Evolutionary conservation across 53 echinoderm and acorn worm species (phyloP), one percentile per base, ranked within the genome.

Genomic region (Hippasteria phrygiana): DNA sequence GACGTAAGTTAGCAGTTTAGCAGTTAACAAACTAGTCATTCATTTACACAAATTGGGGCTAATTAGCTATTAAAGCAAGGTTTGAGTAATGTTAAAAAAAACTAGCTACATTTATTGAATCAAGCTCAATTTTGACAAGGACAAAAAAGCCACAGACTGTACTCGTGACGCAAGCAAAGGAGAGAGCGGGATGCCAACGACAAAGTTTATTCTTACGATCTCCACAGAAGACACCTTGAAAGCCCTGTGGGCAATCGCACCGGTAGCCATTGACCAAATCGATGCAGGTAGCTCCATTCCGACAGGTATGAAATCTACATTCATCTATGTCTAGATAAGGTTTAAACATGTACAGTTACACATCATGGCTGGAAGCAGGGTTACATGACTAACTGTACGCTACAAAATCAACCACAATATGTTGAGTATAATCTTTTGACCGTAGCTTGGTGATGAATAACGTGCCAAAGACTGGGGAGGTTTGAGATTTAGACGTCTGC

Each of bases 251-350:
- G 59, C 93, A 93, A 4, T 47, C 12, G 42, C 93, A 93, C 1
- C 27, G 37, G 45, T 91, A 93, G 33, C 75, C 82, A 33, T 37
- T 73, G 13, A 74, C 14, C 26, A 63, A 8, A 47, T 93, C 80
- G 5, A 73, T 45, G 47, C 93, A 93, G 2, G 67, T 39, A 40
- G 80, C 93, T 66, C 93, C 93, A 82, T 93, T 93, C 70, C 62
- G 48, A 85, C 93, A 93, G 4, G 87, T 64, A 45, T 87, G 46
- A 43, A 41, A 64, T 26, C 17, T 77, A 63, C 93, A 93, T 3
- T 70, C 76, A 71, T 90, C 45, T 17, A 73, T 75, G n/a, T 88
- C 92, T 81, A 10, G 41, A 34, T 3, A 67, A 50, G 26, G 13
- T 16, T 33, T 10, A 31, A 67, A 67, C 18, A 75, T 72, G 42